phyloP scores from a whole-genome alignment of 2,113 vertebrate genomes.

The Merops nubicus region DNA sequence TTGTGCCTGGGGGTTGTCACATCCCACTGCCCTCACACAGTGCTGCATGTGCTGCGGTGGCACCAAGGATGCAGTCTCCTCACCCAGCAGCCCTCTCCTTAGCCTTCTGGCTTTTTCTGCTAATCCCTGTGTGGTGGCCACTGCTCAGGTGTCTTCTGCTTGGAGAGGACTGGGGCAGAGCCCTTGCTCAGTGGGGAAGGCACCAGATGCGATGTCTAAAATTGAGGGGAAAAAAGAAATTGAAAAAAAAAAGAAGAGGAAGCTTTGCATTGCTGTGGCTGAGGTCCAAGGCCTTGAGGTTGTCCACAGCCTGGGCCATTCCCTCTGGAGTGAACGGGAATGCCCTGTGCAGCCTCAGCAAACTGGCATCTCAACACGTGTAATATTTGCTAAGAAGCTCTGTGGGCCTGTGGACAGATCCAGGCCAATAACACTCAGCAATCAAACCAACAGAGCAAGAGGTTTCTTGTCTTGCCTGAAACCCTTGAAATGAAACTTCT shows the following conservation, averaged over 20 bases:
- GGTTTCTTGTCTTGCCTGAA: background rate
- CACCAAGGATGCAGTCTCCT: background rate
- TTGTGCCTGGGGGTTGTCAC: background rate
- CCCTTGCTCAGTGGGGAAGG: background rate
- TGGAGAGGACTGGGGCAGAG: background rate
- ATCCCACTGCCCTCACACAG: accelerated
- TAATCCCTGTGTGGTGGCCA: background rate
- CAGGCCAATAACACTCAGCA: background rate
- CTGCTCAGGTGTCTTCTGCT: background rate
- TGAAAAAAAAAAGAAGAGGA: accelerated
- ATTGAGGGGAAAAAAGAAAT: no score
- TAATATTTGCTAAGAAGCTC: background rate
- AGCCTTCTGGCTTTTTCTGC: background rate
- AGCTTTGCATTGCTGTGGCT: background rate
- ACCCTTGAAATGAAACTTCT: background rate
- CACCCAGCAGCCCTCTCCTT: background rate
- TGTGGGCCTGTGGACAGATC: background rate
- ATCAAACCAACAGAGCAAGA: background rate
- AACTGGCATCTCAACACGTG: background rate
- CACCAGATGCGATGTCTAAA: background rate
- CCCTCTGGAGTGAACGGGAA: background rate
- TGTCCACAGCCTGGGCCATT: background rate
- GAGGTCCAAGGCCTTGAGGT: background rate
- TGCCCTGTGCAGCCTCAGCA: background rate
- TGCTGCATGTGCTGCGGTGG: accelerated